Percentiles rank a stretch among this genome's conserved stretches.
Evolutionary conservation across 2,888 invertebrate genomes (phyloP).

Genomic region (Thysanoteuthis rhombus): DNA sequence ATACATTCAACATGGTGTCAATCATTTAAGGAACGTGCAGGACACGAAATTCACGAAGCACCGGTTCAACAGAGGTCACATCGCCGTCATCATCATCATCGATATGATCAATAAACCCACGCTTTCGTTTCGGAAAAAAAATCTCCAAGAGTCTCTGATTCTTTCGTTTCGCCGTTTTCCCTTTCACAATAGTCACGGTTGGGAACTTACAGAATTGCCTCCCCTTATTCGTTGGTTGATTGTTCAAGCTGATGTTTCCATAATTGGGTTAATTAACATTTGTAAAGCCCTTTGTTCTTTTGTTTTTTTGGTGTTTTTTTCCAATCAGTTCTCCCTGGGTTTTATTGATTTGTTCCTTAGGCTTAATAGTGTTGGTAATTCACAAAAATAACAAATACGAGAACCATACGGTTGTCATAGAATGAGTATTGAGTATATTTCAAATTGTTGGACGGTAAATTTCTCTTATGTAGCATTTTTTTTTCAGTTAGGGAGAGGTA

Average conservation of each 20-base stretch:
- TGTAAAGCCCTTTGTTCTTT: neutral
- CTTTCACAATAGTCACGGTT: neutral
- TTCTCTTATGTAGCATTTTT: no score
- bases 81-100: neutral
- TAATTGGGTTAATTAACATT: neutral
- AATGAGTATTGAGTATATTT: no score
- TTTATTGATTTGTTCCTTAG: no score
- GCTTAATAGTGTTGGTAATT: no score
- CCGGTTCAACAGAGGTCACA: neutral
- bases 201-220: neutral
- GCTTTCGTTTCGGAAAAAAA: neutral
- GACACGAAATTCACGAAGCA: neutral
- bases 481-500: no score
- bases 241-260: neutral
- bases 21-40: neutral
- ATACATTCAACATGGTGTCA: slow-evolving; percentile 12
- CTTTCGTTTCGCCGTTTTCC: neutral
- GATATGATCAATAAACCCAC: neutral
- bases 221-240: neutral
- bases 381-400: no score
- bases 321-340: no score
- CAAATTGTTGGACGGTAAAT: no score
- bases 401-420: no score
- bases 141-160: neutral
- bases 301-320: no score